Base-by-base conservation (phyloP, 2,797 vertebrate genomes). In the Enteromius trimaculatus region DNA sequence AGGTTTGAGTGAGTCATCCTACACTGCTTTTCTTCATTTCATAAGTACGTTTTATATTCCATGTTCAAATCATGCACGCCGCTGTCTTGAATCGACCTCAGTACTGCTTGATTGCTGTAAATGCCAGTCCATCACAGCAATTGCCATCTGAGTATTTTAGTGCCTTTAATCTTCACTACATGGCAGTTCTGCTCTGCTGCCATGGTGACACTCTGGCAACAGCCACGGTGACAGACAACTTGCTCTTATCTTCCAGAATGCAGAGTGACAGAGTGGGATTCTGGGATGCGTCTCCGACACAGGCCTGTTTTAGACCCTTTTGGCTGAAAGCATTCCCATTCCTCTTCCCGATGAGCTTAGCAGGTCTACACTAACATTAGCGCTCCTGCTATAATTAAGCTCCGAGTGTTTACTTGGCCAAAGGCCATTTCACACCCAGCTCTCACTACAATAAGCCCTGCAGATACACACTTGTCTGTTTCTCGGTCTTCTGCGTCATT, bases 241-340 rank as follows among this genome's bases (percentile, higher is more conserved):
- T 42, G 44, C 78, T 87, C 84, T 88, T 86, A 88, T 88, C 87
- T 55, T 69, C 51, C 78, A 78, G 64, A 84, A 87, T 87, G 77
- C 86, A 87, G 64, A 78, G 65, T 77, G 86, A 77, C 80, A 71
- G 64, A 71, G 58, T 31, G 49, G 79, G 86, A 77, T 72, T 66
- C 77, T 82, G 83, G 71, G 81, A 69, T 80, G 16, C 53, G 66
- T 77, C 72, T 55, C 34, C 51, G 19, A 9, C 26, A 55, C 75
- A 47, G 80, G 37, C 66, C 42, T 75, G 75, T 81, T 79, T 42
- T 81, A 58, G 70, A 47, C 21, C 42, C 77, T 72, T 44, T 85
- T 29, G 26, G 55, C 65, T 84, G 53, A 76, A 81, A 70, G 49
- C 53, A 14, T 74, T 9, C 3, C 26, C 6, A 39, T 77, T 53